Percentiles rank a stretch among this genome's conserved stretches.
phyloP scores from a whole-genome alignment of 2,113 vertebrate species.

The Gobiocypris rarus region DNA sequence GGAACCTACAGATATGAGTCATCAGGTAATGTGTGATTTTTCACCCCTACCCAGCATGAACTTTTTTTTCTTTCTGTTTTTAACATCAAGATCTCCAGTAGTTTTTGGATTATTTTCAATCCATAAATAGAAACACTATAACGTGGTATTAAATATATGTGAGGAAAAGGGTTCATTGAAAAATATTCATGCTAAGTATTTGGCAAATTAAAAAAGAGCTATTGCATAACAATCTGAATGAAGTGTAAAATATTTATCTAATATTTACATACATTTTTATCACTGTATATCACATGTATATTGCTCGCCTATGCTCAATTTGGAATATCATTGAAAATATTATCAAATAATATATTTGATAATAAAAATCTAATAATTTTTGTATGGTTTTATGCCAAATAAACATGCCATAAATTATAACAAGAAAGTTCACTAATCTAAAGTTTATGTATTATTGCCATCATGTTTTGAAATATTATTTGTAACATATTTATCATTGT shows the following conservation, averaged over 20 bases:
- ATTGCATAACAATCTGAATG: too few species aligned
- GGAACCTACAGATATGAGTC: conserved; percentile 58
- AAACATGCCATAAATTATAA: background rate
- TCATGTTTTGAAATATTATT: too few species aligned
- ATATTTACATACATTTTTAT: too few species aligned
- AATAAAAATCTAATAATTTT: background rate
- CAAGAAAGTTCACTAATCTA: background rate
- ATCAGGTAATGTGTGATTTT: conserved; percentile 61
- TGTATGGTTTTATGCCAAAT: background rate
- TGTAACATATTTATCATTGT: too few species aligned
- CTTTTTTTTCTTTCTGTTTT: conserved; percentile 33
- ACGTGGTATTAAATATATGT: background rate
- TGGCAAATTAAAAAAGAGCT: too few species aligned
- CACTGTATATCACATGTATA: too few species aligned
- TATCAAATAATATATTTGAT: too few species aligned
- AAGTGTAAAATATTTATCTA: too few species aligned
- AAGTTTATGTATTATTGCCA: too few species aligned
- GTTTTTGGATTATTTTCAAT: background rate
- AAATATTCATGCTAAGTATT: too few species aligned
- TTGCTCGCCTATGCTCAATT: background rate
- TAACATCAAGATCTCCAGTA: background rate
- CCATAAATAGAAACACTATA: background rate
- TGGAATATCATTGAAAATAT: too few species aligned
- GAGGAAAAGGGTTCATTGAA: too few species aligned
- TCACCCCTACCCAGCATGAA: conserved; percentile 50